These are phyloP conservation scores for Nymphalis polychloros DNA, from an alignment of 2,888 invertebrate genomes.

Conservation along the genomic window DNA sequence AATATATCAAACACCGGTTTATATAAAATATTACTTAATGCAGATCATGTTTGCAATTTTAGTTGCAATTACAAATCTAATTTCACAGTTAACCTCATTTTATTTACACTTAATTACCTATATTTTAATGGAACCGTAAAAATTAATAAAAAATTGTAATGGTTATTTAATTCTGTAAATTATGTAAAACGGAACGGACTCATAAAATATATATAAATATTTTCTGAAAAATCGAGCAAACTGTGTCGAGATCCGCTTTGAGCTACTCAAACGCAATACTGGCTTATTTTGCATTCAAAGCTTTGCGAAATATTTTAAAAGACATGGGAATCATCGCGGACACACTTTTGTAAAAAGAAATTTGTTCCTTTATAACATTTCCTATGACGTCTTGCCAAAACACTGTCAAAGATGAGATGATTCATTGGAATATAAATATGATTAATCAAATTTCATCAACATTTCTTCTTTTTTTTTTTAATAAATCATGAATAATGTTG, in stretches of 20 bases:
- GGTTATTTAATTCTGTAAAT: not conserved
- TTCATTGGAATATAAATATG: not conserved
- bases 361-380: slow-evolving; percentile 17
- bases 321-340: slow-evolving; percentile 30
- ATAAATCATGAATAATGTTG: too few relatives aligned
- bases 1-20: not conserved
- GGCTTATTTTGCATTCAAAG: slow-evolving; percentile 57
- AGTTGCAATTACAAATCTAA: too few relatives aligned
- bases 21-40: not conserved
- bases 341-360: slow-evolving; percentile 22
- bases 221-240: slow-evolving; percentile 30
- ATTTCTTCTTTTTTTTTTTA: too few relatives aligned
- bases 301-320: slow-evolving; percentile 49
- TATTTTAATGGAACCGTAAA: too few relatives aligned
- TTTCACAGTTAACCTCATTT: too few relatives aligned
- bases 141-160: not conserved
- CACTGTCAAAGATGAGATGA: slow-evolving; percentile 1
- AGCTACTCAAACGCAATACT: slow-evolving; percentile 51
- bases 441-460: too few relatives aligned
- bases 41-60: not conserved
- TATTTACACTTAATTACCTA: too few relatives aligned
- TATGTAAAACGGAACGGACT: slow-evolving; percentile 26
- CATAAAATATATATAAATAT: slow-evolving; percentile 37
- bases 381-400: slow-evolving; percentile 4
- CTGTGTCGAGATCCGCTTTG: slow-evolving; percentile 36